These are phyloP conservation scores for Parambassis ranga DNA, from an alignment of 2,797 vertebrate genomes.

Conservation along the genomic window DNA sequence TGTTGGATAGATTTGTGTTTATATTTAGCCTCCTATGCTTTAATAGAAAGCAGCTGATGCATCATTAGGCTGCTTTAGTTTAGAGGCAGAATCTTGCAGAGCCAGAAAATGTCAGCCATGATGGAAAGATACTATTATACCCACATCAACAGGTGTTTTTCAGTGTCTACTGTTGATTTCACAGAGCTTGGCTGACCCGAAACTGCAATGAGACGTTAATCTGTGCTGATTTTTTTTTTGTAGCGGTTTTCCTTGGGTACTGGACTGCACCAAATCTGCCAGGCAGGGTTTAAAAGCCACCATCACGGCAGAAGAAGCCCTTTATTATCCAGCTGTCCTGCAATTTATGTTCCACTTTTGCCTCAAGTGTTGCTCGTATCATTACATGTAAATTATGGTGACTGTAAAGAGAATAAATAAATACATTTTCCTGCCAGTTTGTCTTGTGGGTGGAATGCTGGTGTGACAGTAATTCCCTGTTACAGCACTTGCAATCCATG, in stretches of 20 bases:
- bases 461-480: slow-evolving; percentile 30
- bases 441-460: slow-evolving; percentile 10
- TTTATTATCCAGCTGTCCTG: background rate
- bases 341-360: background rate
- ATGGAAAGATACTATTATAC: background rate
- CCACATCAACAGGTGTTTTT: background rate
- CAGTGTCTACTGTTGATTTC: background rate
- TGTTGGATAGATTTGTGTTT: background rate
- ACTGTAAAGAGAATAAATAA: slow-evolving; percentile 28
- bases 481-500: slow-evolving; percentile 23
- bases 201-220: background rate
- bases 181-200: too few species aligned
- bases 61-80: background rate
- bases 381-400: slow-evolving; percentile 15
- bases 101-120: background rate
- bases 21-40: background rate
- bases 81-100: slow-evolving; percentile 2
- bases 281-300: background rate
- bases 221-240: too few species aligned
- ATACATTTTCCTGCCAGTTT: slow-evolving; percentile 33
- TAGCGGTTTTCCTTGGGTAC: too few species aligned
- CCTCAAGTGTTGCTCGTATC: background rate
- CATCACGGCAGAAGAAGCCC: background rate
- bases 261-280: background rate
- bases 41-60: background rate